Conservation (phyloP, 2,797 vertebrate genomes). For the Melanotaenia parkinsoni region DNA sequence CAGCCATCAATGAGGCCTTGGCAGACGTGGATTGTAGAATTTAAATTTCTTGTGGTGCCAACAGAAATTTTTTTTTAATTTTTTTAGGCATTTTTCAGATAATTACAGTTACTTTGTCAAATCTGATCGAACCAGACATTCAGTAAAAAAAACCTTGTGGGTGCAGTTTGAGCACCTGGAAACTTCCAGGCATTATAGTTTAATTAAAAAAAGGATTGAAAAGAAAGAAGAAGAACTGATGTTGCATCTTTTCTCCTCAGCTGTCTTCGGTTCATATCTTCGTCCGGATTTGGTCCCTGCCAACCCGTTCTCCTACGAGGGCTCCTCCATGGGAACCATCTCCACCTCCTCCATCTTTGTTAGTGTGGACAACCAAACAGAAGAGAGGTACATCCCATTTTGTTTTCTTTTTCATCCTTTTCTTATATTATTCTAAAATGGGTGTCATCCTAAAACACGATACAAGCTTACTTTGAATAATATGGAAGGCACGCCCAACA, state of each 20-base stretch:
- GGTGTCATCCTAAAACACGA: constrained; percentile 10
- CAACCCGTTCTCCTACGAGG: constrained; percentile 72
- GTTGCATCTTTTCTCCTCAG: constrained; percentile 39
- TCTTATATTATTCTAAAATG: neutral
- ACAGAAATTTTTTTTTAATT: too few relatives aligned
- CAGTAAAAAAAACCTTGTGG: neutral
- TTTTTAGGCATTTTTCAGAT: too few relatives aligned
- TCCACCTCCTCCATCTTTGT: constrained; percentile 79
- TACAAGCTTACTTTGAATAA: neutral
- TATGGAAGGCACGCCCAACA: neutral
- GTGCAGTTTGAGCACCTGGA: neutral
- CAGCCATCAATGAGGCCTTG: too few relatives aligned
- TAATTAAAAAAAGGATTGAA: neutral
- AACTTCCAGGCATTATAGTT: neutral
- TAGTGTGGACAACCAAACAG: constrained; percentile 74
- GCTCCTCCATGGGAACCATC: constrained; percentile 82
- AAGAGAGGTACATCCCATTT: constrained; percentile 60
- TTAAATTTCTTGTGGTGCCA: neutral
- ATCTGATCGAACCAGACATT: neutral
- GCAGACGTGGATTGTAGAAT: neutral
- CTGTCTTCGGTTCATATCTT: constrained; percentile 74
- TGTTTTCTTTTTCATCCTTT: neutral
- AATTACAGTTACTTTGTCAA: too few relatives aligned
- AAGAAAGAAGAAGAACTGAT: neutral
- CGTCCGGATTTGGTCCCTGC: constrained; percentile 77